A percentile compares a stretch with the other conserved stretches of the same genome.
Evolutionary conservation across 2,888 invertebrate genomes (phyloP).

Genomic region (Perizoma flavofasciatum): DNA sequence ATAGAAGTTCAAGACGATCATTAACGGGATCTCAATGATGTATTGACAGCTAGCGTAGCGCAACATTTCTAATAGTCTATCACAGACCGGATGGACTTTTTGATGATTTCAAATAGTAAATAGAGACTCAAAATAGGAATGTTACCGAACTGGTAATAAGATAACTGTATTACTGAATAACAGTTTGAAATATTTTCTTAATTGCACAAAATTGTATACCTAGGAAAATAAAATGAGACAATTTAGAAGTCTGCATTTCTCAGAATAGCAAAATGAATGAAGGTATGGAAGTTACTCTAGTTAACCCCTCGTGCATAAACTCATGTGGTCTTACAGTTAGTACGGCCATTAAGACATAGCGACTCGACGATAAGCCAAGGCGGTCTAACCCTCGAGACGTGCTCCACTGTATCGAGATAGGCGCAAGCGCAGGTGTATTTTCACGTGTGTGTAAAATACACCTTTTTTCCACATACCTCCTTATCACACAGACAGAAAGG

Average conservation of each 20-base stretch:
- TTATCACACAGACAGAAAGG: conserved; percentile 41
- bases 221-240: neutral
- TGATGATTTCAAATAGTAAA: conserved; percentile 31
- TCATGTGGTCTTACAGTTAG: conserved; percentile 69
- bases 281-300: conserved; percentile 37
- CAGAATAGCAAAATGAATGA: conserved; percentile 16
- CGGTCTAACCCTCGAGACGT: conserved; percentile 66
- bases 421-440: conserved; percentile 65
- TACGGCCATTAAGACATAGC: conserved; percentile 69
- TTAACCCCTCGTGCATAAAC: conserved; percentile 60
- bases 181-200: too few species aligned
- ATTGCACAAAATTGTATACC: too few species aligned
- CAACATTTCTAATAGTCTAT: conserved; percentile 31
- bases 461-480: conserved; percentile 30
- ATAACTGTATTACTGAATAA: neutral
- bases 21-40: conserved; percentile 47
- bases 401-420: conserved; percentile 76
- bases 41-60: conserved; percentile 38
- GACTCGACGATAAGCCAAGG: conserved; percentile 63
- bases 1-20: conserved; percentile 48
- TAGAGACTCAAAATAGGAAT: conserved; percentile 33
- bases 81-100: conserved; percentile 29
- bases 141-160: conserved; percentile 32
- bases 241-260: conserved; percentile 22
- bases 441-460: conserved; percentile 57